Conservation (phyloP, 2,888 invertebrate species). For the Caradrina kadenii region DNA sequence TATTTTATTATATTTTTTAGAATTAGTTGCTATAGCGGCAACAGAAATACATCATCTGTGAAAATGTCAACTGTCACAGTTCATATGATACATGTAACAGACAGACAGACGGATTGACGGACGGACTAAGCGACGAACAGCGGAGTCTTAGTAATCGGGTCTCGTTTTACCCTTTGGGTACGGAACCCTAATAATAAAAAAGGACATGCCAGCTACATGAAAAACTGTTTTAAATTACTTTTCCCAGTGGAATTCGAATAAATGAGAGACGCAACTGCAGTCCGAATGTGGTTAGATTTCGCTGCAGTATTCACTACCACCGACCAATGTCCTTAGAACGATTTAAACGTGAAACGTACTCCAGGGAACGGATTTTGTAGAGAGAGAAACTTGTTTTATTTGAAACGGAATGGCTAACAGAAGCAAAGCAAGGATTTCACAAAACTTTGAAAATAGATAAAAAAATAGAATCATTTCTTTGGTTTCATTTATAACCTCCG, state of each 20-base stretch:
- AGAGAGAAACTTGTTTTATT: conserved; percentile 1
- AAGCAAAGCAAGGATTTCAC: conserved; percentile 9
- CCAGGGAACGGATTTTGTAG: conserved; percentile 20
- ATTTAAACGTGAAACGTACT: conserved; percentile 21
- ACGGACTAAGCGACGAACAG: no score
- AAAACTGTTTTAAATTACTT: conserved; percentile 39
- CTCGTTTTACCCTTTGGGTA: no score
- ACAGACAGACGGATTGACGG: no score
- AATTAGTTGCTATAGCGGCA: no score
- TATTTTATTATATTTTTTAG: no score
- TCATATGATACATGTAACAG: no score
- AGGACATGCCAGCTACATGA: neutral
- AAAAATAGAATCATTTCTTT: no score
- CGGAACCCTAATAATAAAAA: no score
- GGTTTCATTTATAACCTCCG: no score
- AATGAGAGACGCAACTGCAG: conserved; percentile 10
- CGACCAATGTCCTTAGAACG: conserved; percentile 26
- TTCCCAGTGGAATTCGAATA: conserved; percentile 35
- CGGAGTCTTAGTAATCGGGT: no score
- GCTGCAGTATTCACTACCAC: conserved; percentile 7
- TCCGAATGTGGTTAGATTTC: conserved; percentile 29
- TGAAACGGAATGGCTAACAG: conserved; percentile 1
- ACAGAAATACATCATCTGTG: no score
- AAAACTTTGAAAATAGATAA: neutral
- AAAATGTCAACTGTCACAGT: no score